Percentiles rank a stretch among this genome's conserved stretches.
Evolutionary conservation across 2,113 vertebrate species (phyloP).

Genomic region (Miniopterus natalensis): DNA sequence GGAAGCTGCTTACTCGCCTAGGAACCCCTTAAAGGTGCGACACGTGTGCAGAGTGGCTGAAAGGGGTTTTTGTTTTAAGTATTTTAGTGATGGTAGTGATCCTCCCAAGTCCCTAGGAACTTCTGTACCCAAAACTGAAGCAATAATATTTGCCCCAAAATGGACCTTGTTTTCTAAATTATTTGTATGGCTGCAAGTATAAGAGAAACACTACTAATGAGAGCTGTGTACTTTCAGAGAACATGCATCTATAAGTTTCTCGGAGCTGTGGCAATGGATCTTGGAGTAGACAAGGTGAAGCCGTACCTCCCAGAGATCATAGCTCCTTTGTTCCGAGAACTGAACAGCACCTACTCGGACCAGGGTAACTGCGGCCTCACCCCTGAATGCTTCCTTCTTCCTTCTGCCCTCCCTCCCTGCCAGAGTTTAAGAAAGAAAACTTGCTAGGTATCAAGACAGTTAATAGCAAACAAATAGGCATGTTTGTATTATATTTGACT

Average conservation of each 20-base stretch:
- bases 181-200: background rate
- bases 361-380: conserved; percentile 90
- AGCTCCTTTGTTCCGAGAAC: conserved; percentile 94
- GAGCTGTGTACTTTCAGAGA: conserved; percentile 89
- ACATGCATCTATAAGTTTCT: conserved; percentile 98
- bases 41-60: background rate
- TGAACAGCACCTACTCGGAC: conserved; percentile 97
- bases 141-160: background rate
- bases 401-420: background rate
- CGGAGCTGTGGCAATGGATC: conserved; percentile 94
- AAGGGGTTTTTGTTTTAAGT: background rate
- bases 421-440: background rate
- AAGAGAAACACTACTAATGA: background rate
- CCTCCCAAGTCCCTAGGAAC: background rate
- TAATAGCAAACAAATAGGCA: background rate
- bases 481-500: background rate
- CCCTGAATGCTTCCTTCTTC: background rate
- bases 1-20: conserved; percentile 95
- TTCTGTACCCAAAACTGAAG: background rate
- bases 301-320: conserved; percentile 94
- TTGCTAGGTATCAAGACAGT: background rate
- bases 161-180: background rate
- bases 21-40: conserved; percentile 94
- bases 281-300: conserved; percentile 92
- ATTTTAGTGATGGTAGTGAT: background rate